These are phyloP conservation scores for Podarcis muralis DNA, from an alignment of 2,113 vertebrate genomes.

Conservation along the genomic window DNA sequence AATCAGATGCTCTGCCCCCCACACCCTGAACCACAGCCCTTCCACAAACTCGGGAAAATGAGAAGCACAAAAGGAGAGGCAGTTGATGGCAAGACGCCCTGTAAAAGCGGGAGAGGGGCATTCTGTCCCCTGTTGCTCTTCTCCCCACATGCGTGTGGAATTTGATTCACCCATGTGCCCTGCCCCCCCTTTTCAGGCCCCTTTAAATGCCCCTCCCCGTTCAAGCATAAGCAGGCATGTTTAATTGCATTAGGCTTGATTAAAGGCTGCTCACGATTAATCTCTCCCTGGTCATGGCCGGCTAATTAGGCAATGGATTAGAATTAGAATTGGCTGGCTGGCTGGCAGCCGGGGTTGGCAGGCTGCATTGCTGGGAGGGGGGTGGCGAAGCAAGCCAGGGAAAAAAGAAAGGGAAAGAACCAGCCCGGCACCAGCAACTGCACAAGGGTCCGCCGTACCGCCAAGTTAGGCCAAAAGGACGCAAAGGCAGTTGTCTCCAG, in stretches of 20 bases:
- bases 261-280: slow-evolving; percentile 20
- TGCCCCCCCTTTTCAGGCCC: too few species aligned
- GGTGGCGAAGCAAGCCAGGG: not conserved
- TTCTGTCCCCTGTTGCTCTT: not conserved
- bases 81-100: not conserved
- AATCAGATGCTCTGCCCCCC: too few species aligned
- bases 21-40: not conserved
- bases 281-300: slow-evolving; percentile 1
- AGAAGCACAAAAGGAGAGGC: not conserved
- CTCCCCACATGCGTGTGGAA: not conserved
- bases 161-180: not conserved
- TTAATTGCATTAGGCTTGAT: slow-evolving; percentile 27
- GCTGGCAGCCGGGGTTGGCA: not conserved
- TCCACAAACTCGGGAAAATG: not conserved
- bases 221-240: slow-evolving; percentile 5
- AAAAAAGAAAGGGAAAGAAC: too few species aligned
- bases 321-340: not conserved
- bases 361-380: not conserved
- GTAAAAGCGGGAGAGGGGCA: not conserved
- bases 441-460: too few species aligned
- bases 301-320: slow-evolving; percentile 29
- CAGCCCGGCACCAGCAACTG: not conserved
- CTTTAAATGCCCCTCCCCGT: not conserved
- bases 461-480: fast-evolving
- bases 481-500: not conserved